Conservation (phyloP, 2,113 vertebrate species). For the Plotosus lineatus region DNA sequence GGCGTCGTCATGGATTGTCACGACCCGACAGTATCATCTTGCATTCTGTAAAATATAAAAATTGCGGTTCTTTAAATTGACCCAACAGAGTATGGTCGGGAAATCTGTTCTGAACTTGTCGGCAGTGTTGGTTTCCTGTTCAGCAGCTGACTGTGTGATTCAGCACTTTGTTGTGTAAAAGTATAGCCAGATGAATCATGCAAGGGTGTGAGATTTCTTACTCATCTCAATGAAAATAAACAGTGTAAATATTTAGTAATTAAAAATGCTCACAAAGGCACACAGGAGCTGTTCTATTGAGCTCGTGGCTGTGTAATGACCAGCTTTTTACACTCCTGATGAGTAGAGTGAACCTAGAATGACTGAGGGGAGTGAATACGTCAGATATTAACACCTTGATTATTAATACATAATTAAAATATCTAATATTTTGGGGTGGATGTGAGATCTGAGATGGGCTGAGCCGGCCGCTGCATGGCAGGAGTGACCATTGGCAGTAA, state of each 20-base stretch:
- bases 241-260: background rate
- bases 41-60: too few relatives aligned
- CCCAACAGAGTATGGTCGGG: background rate
- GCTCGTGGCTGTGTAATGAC: background rate
- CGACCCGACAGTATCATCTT: too few relatives aligned
- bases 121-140: background rate
- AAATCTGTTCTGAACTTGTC: background rate
- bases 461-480: too few relatives aligned
- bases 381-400: background rate
- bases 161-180: slow-evolving; percentile 18
- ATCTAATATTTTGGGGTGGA: too few relatives aligned
- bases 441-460: too few relatives aligned
- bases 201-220: background rate
- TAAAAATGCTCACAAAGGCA: background rate
- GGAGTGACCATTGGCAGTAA: too few relatives aligned
- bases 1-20: background rate
- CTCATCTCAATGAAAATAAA: background rate
- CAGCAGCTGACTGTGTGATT: background rate
- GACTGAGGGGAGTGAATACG: background rate
- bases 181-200: slow-evolving; percentile 2
- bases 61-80: too few relatives aligned
- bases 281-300: background rate
- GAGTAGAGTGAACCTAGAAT: background rate
- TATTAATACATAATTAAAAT: too few relatives aligned
- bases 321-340: background rate